A percentile compares a stretch with the other conserved stretches of the same genome.
Evolutionary conservation across 2,113 vertebrate species (phyloP).

Genomic region (Felis catus): F.catus_Fca126_mat1.0 CM031420.1:76911501-76912000

Average conservation of each 20-base stretch:
- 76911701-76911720: neutral
- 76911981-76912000: neutral
- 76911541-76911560: neutral
- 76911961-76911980: neutral
- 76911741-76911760: neutral
- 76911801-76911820: neutral
- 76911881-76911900: neutral
- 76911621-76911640: neutral
- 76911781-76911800: neutral
- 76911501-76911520: neutral
- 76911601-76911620: neutral
- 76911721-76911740: neutral
- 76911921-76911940: neutral
- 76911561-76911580: neutral
- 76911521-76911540: neutral
- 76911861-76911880: neutral
- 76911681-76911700: neutral
- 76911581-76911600: neutral
- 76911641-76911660: neutral
- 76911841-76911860: neutral
- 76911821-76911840: neutral
- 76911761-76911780: neutral
- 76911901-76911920: neutral
- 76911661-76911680: neutral
- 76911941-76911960: neutral